These are phyloP conservation scores for Benthosema pterotum DNA, from an alignment of 2,797 vertebrate species.

Conservation along the genomic window DNA sequence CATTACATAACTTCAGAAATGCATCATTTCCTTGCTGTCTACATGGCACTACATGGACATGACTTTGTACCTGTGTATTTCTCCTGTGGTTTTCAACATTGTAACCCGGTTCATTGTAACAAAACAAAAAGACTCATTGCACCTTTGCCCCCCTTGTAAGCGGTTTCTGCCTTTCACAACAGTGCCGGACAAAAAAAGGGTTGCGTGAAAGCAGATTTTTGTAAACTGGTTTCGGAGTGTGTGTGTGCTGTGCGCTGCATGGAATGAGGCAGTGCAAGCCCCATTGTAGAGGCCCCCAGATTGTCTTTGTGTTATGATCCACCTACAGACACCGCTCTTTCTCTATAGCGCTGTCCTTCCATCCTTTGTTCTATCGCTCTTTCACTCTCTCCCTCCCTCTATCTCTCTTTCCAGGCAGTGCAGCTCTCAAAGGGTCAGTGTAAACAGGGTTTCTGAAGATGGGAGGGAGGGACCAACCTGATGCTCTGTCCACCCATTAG, in stretches of 20 bases:
- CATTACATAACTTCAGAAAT: not conserved
- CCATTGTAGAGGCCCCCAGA: constrained; percentile 51
- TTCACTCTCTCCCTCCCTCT: constrained; percentile 38
- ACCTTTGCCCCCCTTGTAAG: not conserved
- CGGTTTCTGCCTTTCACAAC: constrained; percentile 23
- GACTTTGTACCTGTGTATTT: constrained; percentile 16
- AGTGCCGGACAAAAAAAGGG: constrained; percentile 39
- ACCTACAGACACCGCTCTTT: constrained; percentile 53
- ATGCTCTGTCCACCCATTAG: constrained; percentile 21
- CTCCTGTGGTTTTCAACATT: constrained; percentile 36
- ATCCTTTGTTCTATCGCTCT: constrained; percentile 52
- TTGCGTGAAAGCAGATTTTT: constrained; percentile 37
- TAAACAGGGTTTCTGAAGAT: constrained; percentile 28
- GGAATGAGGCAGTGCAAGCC: constrained; percentile 30
- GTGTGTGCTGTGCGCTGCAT: not conserved
- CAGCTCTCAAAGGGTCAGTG: constrained; percentile 31
- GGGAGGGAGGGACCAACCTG: constrained; percentile 15
- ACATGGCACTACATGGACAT: too few relatives aligned
- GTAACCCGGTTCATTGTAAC: constrained; percentile 11
- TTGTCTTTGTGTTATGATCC: constrained; percentile 76
- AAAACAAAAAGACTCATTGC: not conserved
- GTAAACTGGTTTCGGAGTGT: constrained; percentile 43
- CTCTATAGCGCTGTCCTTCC: constrained; percentile 34
- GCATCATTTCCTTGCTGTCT: not conserved
- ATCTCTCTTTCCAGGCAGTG: constrained; percentile 30